phyloP scores from a whole-genome alignment of 2,113 vertebrate species.

The Cryptomyrus ogoouensis region DNA sequence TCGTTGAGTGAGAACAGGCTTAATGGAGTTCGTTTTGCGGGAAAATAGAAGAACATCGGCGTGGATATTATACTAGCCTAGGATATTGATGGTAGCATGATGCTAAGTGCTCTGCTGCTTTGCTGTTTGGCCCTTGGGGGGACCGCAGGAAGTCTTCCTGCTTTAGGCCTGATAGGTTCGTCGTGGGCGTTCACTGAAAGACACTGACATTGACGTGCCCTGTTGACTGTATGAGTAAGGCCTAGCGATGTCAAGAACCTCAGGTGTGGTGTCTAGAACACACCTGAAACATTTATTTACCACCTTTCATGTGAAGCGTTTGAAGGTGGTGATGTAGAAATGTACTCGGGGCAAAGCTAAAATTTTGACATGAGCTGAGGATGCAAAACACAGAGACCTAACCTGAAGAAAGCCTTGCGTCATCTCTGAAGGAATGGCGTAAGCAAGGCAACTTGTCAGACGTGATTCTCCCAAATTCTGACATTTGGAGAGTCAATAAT shows the following conservation, averaged over 20 bases:
- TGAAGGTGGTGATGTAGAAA: conserved; percentile 49
- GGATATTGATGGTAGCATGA: conserved; percentile 49
- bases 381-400: neutral
- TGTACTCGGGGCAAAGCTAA: conserved; percentile 36
- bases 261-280: conserved; percentile 25
- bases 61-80: conserved; percentile 50
- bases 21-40: conserved; percentile 39
- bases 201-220: neutral
- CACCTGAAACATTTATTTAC: conserved; percentile 27
- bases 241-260: neutral
- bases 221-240: neutral
- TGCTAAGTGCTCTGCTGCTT: conserved; percentile 42
- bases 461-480: neutral
- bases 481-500: neutral
- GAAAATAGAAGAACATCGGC: conserved; percentile 33
- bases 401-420: neutral
- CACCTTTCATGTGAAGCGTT: conserved; percentile 47
- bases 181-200: conserved; percentile 29
- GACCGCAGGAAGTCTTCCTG: conserved; percentile 35
- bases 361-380: conserved; percentile 32
- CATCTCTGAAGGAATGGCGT: neutral
- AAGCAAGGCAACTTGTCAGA: neutral
- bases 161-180: conserved; percentile 40
- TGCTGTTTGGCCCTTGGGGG: conserved; percentile 44
- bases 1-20: conserved; percentile 34